phyloP scores from a whole-genome alignment of 2,888 invertebrate species.

The Andrena bucephala region DNA sequence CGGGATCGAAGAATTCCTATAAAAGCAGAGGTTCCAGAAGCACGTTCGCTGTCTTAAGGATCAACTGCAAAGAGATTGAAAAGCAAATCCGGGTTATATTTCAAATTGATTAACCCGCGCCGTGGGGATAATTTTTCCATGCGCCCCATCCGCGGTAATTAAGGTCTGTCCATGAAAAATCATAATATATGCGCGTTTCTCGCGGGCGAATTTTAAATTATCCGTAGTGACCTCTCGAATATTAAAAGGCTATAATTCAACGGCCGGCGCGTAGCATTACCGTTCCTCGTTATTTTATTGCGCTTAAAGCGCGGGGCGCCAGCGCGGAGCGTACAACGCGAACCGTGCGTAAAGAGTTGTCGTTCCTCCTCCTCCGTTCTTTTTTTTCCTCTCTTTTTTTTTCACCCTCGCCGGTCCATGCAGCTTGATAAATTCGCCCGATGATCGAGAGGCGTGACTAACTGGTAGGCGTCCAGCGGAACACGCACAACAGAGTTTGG shows the following conservation, averaged over 20 bases:
- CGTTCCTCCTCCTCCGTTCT: slow-evolving; percentile 26
- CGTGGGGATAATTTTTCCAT: slow-evolving; percentile 35
- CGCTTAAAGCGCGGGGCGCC: slow-evolving; percentile 35
- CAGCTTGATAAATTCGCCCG: slow-evolving; percentile 75
- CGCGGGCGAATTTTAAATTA: slow-evolving; percentile 45
- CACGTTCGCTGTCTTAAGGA: not conserved
- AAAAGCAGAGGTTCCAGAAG: not conserved
- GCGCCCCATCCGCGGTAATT: slow-evolving; percentile 27
- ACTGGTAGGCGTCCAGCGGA: slow-evolving; percentile 72
- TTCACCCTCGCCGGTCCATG: slow-evolving; percentile 26
- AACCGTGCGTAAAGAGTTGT: not conserved
- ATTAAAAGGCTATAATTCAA: slow-evolving; percentile 58
- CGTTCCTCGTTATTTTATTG: slow-evolving; percentile 49
- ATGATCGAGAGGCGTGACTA: slow-evolving; percentile 80
- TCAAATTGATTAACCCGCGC: slow-evolving; percentile 30
- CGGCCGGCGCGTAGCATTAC: slow-evolving; percentile 28
- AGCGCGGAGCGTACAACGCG: slow-evolving; percentile 24
- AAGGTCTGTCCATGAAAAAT: slow-evolving; percentile 34
- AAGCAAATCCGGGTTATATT: slow-evolving; percentile 26
- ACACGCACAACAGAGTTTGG: slow-evolving; percentile 69
- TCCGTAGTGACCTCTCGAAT: slow-evolving; percentile 56
- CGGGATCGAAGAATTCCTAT: not conserved
- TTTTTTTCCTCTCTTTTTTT: slow-evolving; percentile 10
- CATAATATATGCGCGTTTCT: not conserved
- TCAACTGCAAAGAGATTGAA: not conserved